Evolutionary conservation across 37 sponge, comb jelly and placozoan species (phyloP), one percentile per base, ranked within the genome.

Genomic region (Lycopodina hypogea): DNA sequence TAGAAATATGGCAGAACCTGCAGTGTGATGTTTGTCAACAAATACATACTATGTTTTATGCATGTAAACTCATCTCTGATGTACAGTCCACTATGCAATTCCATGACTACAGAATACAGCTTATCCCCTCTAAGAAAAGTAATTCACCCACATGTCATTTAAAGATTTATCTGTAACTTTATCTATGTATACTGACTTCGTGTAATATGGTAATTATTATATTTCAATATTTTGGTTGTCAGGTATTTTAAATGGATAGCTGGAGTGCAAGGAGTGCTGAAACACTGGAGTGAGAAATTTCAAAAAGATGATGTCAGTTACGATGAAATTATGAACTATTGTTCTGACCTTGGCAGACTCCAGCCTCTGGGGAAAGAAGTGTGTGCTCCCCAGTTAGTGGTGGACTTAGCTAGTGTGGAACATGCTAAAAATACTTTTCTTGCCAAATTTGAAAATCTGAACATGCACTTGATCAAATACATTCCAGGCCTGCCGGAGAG

Each of bases 241-340:
- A 80, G 81, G 72, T 89, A 89, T 40, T 89, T 89, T 77, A 52
- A 80, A 65, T 89, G 89, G 89, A 71, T 89, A 22, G 37, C 56
- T 3, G 26, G 55, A 11, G 40, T 80, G 0, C 89, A 89, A 64
- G 48, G 19, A 21, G 73, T 84, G 8, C 32, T 89, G 30, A 24
- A 15, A 0, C 37, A 52, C 37, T 89, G 89, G 89, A 68, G 80
- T 70, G 23, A 38, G 8, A 84, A 75, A 56, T 80, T 89, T 19
- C 9, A 23, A 21, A 11, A 22, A 2, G 28, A 80, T 23, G 60
- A 78, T 14, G 30, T 84, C 35, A 80, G 75, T 57, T 89, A 80
- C 59, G 89, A 83, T 45, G 81, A 89, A 30, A 66, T 89, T 4
- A n/a, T 84, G 35, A 32, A 35, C 30, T 89, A 89, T 60, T 77